Conservation (phyloP, 2,113 vertebrate species). For the Galeopterus variegatus region DNA sequence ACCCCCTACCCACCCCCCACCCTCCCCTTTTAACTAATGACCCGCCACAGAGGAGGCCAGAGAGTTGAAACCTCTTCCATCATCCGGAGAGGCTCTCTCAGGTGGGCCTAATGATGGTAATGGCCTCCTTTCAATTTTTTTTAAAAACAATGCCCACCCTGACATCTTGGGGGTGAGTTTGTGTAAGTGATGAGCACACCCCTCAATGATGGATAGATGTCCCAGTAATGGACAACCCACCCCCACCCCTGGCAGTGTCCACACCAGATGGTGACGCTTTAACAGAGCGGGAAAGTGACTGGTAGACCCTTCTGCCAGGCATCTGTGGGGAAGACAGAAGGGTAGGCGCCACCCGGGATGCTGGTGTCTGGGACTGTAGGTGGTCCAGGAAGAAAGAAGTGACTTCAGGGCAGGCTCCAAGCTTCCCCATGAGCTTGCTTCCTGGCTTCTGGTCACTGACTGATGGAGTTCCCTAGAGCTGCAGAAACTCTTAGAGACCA, state of each 20-base stretch:
- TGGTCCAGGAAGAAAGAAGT: background rate
- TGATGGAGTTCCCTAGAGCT: too few relatives aligned
- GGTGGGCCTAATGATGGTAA: constrained; percentile 90
- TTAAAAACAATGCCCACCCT: constrained; percentile 87
- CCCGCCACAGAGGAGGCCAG: constrained; percentile 91
- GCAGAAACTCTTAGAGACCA: background rate
- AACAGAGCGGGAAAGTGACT: constrained; percentile 73
- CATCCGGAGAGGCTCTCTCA: constrained; percentile 89
- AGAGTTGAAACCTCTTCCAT: constrained; percentile 93
- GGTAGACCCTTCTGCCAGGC: constrained; percentile 32
- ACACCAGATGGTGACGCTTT: constrained; percentile 86
- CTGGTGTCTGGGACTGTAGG: rapidly evolving
- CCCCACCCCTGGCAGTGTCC: constrained; percentile 85
- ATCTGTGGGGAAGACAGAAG: background rate
- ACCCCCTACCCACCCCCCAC: constrained; percentile 84
- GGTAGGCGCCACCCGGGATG: too few relatives aligned
- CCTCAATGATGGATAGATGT: constrained; percentile 92
- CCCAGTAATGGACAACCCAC: constrained; percentile 90
- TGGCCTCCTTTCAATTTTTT: constrained; percentile 88
- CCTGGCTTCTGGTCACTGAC: background rate
- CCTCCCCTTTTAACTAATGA: constrained; percentile 96
- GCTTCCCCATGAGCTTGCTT: background rate
- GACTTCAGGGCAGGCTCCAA: background rate
- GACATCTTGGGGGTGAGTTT: constrained; percentile 87
- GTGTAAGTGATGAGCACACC: constrained; percentile 88